These are phyloP conservation scores for Acinonyx jubatus DNA, from an alignment of 2,113 vertebrate species.

Conservation along the genomic window DNA sequence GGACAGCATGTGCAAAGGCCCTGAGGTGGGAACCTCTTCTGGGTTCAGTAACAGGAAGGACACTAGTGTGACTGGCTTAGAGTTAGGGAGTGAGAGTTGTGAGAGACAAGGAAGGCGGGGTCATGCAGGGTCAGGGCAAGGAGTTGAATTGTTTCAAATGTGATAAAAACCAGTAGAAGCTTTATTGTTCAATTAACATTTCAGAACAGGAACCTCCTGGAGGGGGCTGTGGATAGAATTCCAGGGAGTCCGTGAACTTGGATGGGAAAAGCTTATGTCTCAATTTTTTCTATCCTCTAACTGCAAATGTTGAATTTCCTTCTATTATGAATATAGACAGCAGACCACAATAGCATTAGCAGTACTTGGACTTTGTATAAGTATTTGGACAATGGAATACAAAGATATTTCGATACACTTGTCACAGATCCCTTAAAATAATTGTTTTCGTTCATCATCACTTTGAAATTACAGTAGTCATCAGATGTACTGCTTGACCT, in stretches of 20 bases:
- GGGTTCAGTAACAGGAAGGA: not conserved
- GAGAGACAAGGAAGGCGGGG: not conserved
- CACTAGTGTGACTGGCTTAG: not conserved
- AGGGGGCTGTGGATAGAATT: not conserved
- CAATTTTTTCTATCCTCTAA: not conserved
- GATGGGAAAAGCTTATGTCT: not conserved
- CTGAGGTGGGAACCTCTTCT: not conserved
- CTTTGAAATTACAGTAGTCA: not conserved
- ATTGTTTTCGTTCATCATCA: not conserved
- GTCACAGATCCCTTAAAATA: not conserved
- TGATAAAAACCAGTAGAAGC: not conserved
- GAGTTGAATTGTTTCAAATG: not conserved
- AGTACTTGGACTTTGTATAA: not conserved
- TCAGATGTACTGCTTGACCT: not conserved
- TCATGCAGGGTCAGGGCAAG: not conserved
- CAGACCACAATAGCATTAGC: not conserved
- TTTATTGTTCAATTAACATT: not conserved
- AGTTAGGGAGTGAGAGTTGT: not conserved
- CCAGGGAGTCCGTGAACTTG: not conserved
- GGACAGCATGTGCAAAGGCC: not conserved
- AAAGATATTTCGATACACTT: not conserved
- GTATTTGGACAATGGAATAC: not conserved
- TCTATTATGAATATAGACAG: not conserved
- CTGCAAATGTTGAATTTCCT: not conserved
- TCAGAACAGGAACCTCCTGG: not conserved